Conservation (phyloP, 2,888 invertebrate genomes). For the Limnephilus marmoratus region DNA sequence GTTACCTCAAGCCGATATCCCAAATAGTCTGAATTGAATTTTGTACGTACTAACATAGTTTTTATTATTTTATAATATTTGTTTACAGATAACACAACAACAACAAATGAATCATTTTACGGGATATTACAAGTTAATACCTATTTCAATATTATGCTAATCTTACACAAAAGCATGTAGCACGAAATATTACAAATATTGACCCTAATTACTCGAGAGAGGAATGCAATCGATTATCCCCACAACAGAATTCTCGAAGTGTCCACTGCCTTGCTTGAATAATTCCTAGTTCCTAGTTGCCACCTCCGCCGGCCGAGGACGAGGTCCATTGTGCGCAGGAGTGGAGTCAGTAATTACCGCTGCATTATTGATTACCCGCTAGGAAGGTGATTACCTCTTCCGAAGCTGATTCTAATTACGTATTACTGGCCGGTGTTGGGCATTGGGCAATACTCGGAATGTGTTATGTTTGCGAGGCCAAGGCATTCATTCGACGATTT, state of each 20-base stretch:
- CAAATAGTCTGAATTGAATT: no score
- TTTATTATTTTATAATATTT: no score
- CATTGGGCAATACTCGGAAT: no score
- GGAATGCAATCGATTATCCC: neutral
- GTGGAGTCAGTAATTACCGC: neutral
- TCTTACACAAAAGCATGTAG: neutral
- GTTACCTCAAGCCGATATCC: no score
- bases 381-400: neutral
- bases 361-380: constrained; percentile 24
- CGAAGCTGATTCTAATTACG: neutral
- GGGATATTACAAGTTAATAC: no score
- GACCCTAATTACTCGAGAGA: neutral
- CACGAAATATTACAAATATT: neutral
- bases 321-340: constrained; percentile 22
- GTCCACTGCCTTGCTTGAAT: neutral
- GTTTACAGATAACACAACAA: no score
- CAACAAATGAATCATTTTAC: no score
- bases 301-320: neutral
- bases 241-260: neutral
- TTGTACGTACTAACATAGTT: no score
- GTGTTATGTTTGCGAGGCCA: no score
- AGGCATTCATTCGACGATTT: no score
- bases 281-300: neutral
- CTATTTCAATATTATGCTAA: no score
- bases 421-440: neutral